A percentile compares a stretch with the other conserved stretches of the same genome.
Evolutionary conservation across 2,888 invertebrate genomes (phyloP).

Genomic region (Pandemis corylana): DNA sequence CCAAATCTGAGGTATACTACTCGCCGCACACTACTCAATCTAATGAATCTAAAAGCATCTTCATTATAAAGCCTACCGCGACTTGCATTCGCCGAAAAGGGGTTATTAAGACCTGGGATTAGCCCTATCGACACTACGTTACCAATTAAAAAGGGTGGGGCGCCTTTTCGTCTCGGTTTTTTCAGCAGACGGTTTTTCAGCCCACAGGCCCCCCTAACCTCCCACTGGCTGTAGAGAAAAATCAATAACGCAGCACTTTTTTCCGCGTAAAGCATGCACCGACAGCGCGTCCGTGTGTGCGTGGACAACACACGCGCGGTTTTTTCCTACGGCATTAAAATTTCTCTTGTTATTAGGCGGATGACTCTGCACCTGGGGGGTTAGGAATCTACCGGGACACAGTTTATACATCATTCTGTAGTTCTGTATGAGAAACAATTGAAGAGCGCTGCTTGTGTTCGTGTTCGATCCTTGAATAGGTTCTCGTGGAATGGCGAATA

Average conservation of each 20-base stretch:
- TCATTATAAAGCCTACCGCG: constrained; percentile 55
- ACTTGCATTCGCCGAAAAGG: constrained; percentile 81
- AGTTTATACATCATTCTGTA: neutral
- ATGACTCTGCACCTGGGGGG: constrained; percentile 47
- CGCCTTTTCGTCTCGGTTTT: constrained; percentile 85
- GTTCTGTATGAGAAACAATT: neutral
- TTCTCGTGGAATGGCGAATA: neutral
- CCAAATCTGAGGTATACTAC: neutral
- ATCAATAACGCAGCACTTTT: constrained; percentile 86
- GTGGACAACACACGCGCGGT: constrained; percentile 72
- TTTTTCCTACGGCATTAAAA: constrained; percentile 77
- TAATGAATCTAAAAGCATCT: neutral
- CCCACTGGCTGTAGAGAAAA: constrained; percentile 80
- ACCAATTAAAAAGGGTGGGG: constrained; percentile 85
- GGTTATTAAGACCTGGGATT: constrained; percentile 81
- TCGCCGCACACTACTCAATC: neutral
- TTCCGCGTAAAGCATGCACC: constrained; percentile 86
- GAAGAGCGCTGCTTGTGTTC: neutral
- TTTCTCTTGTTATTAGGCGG: constrained; percentile 66
- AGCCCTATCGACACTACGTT: constrained; percentile 85
- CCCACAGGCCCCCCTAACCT: constrained; percentile 75
- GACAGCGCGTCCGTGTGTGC: constrained; percentile 67
- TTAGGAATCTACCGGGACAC: neutral
- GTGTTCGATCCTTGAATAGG: neutral
- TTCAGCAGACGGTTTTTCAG: constrained; percentile 85